These are phyloP conservation scores for Diarsia rubi DNA, from an alignment of 2,888 invertebrate genomes.

Conservation along the genomic window DNA sequence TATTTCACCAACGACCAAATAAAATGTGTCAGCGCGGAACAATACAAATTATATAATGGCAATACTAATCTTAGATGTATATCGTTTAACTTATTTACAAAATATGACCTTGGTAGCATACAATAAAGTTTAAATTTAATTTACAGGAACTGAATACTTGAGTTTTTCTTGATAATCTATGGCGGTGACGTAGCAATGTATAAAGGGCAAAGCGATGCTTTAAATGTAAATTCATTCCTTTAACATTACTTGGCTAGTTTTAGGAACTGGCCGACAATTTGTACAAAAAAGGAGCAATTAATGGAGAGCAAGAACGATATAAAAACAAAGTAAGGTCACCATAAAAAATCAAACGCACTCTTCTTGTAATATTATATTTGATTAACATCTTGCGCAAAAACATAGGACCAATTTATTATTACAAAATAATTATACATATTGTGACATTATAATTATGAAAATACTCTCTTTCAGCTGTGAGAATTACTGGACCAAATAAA, in stretches of 20 bases:
- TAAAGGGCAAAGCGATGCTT: constrained; percentile 52
- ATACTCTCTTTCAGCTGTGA: neutral
- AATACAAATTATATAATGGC: constrained; percentile 69
- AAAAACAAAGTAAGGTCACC: constrained; percentile 43
- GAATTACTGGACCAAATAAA: constrained; percentile 15
- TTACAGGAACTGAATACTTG: constrained; percentile 49
- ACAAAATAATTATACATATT: constrained; percentile 5
- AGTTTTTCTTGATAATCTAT: constrained; percentile 39
- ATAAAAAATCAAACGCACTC: constrained; percentile 11
- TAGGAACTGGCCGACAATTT: constrained; percentile 43
- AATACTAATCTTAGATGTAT: constrained; percentile 51
- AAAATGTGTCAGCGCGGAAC: constrained; percentile 66
- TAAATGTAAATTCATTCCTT: constrained; percentile 44
- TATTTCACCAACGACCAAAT: constrained; percentile 70
- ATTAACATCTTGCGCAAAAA: neutral
- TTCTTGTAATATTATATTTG: constrained; percentile 12
- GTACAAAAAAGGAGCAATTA: constrained; percentile 39
- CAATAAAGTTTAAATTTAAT: constrained; percentile 36
- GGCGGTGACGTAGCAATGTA: constrained; percentile 34
- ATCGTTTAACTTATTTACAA: constrained; percentile 50
- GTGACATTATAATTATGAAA: neutral
- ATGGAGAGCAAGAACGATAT: constrained; percentile 15
- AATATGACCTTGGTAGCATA: constrained; percentile 45
- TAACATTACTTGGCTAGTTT: constrained; percentile 11
- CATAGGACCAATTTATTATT: neutral